These are phyloP conservation scores for Dorcus hopei DNA, from an alignment of 2,888 invertebrate genomes.

Conservation along the genomic window DNA sequence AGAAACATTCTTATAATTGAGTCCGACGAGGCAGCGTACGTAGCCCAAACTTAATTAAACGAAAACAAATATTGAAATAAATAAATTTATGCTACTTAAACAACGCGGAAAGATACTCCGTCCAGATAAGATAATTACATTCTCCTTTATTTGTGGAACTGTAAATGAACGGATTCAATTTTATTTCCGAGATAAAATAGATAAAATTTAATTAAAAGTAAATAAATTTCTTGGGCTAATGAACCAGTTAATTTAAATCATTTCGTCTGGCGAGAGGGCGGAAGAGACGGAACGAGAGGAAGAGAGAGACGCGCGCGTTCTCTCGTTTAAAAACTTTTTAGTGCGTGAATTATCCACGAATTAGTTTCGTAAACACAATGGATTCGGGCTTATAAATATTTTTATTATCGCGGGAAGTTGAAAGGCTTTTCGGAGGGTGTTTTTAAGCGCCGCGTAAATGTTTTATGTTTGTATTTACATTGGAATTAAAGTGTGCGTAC, in stretches of 20 bases:
- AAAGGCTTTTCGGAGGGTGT: too few species aligned
- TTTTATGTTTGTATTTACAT: too few species aligned
- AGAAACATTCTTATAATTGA: too few species aligned
- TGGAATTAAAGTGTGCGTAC: too few species aligned
- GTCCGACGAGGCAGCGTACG: too few species aligned
- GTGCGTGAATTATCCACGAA: conserved; percentile 9
- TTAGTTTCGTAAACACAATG: conserved; percentile 13
- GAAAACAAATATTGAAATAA: conserved; percentile 16
- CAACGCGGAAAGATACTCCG: conserved; percentile 12
- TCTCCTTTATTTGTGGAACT: conserved; percentile 30
- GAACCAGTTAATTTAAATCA: conserved; percentile 37
- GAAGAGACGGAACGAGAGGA: not conserved
- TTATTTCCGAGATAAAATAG: conserved; percentile 32
- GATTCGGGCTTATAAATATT: too few species aligned
- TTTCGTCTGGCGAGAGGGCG: conserved; percentile 4
- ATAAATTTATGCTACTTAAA: conserved; percentile 17
- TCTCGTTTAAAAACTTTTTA: conserved; percentile 12
- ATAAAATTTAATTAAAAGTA: conserved; percentile 42
- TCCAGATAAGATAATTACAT: conserved; percentile 28
- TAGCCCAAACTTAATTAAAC: not conserved
- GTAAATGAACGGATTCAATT: conserved; percentile 34
- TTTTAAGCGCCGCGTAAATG: too few species aligned
- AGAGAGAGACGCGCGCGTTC: conserved; percentile 7
- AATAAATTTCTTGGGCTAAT: conserved; percentile 37
- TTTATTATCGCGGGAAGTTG: too few species aligned